Evolutionary conservation across 2,797 vertebrate genomes (phyloP).

Genomic region (Cichlasoma orientale): DNA sequence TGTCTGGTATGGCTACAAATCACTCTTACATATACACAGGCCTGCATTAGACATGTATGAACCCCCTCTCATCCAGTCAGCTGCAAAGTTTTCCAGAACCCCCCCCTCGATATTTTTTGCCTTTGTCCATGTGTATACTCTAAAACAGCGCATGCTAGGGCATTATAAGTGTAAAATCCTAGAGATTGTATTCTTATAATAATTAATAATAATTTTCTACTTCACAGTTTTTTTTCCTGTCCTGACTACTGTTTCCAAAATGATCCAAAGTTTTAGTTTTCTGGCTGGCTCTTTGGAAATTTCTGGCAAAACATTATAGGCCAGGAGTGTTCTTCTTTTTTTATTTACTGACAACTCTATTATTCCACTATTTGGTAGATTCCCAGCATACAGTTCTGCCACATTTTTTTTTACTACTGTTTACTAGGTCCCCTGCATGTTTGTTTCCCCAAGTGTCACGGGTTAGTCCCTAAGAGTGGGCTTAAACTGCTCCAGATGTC

Average conservation of each 20-base stretch:
- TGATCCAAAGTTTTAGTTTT: conserved; percentile 34
- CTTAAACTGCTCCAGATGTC: conserved; percentile 83
- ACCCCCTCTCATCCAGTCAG: conserved; percentile 41
- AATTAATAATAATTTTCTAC: conserved; percentile 24
- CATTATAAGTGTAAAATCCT: conserved; percentile 34
- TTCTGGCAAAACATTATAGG: conserved; percentile 12
- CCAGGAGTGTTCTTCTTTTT: neutral
- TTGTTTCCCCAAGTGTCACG: conserved; percentile 74
- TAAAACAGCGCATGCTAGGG: conserved; percentile 28
- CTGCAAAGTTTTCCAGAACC: conserved; percentile 31
- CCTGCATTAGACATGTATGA: conserved; percentile 24
- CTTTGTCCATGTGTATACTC: conserved; percentile 25
- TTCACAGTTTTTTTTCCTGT: conserved; percentile 28
- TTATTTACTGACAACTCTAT: conserved; percentile 1
- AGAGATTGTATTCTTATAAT: conserved; percentile 30
- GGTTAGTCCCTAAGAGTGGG: conserved; percentile 66
- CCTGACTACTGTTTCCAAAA: conserved; percentile 31
- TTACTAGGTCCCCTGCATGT: conserved; percentile 60
- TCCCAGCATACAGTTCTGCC: conserved; percentile 18
- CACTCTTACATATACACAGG: conserved; percentile 18
- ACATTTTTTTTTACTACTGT: conserved; percentile 18
- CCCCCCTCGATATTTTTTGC: conserved; percentile 31
- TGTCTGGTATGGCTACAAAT: conserved; percentile 88
- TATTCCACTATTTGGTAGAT: neutral
- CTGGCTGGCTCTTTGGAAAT: conserved; percentile 27